These are phyloP conservation scores for Aegithalos caudatus DNA, from an alignment of 2,113 vertebrate species.

Conservation along the genomic window DNA sequence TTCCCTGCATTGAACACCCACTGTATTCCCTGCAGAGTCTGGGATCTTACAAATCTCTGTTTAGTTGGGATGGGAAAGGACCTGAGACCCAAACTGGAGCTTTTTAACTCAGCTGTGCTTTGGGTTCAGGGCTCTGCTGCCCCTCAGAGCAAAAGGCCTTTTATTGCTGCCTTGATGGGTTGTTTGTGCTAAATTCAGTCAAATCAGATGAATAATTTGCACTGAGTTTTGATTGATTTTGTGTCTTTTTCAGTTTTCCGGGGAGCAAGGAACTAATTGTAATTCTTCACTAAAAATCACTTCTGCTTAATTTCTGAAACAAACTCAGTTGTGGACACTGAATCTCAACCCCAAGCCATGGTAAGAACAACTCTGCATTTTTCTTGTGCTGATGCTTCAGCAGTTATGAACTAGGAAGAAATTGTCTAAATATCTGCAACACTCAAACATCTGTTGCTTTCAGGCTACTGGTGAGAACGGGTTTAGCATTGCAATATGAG, in stretches of 20 bases:
- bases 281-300: constrained; percentile 8
- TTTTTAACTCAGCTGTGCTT: not conserved
- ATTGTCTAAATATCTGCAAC: not conserved
- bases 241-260: constrained; percentile 3
- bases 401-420: not conserved
- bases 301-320: not conserved
- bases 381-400: not conserved
- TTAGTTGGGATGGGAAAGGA: not conserved
- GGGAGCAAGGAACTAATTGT: not conserved
- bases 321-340: not conserved
- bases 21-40: not conserved
- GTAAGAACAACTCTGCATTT: not conserved
- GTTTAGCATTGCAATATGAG: not conserved
- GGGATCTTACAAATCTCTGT: not conserved
- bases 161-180: not conserved
- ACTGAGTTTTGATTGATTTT: constrained; percentile 30
- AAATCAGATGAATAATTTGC: not conserved
- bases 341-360: not conserved
- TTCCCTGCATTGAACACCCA: rapidly evolving
- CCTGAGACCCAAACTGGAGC: not conserved
- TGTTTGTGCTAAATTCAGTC: not conserved
- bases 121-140: not conserved
- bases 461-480: not conserved
- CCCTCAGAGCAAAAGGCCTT: not conserved
- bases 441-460: not conserved